Evolutionary conservation across 2,113 vertebrate genomes (phyloP).

Genomic region (Engystomops pustulosus): DNA sequence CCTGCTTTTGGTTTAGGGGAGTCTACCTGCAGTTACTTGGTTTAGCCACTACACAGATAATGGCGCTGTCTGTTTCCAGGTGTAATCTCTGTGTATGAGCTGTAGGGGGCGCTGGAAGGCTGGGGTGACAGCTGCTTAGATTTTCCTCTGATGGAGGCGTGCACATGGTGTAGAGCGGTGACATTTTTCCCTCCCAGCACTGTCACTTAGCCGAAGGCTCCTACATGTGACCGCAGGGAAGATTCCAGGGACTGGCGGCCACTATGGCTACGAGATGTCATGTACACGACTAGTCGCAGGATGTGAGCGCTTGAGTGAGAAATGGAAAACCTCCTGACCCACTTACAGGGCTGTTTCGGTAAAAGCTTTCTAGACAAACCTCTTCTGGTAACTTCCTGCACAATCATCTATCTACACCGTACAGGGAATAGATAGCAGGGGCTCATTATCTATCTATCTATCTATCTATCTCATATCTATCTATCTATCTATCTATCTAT

Average conservation of each 20-base stretch:
- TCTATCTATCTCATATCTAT: background rate
- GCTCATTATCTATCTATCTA: too few species aligned
- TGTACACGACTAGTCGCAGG: background rate
- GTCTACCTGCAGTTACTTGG: too few species aligned
- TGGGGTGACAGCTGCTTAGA: background rate
- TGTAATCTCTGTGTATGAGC: too few species aligned
- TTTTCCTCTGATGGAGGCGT: background rate
- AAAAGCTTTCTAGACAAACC: conserved; percentile 22
- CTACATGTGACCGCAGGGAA: conserved; percentile 13
- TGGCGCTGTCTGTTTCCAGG: too few species aligned
- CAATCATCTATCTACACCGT: background rate
- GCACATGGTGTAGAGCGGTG: background rate
- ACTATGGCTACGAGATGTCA: background rate
- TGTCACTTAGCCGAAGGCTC: background rate
- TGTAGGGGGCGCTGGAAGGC: background rate
- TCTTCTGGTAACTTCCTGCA: conserved; percentile 46
- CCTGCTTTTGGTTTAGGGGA: background rate
- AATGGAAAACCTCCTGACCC: conserved; percentile 40
- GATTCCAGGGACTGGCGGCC: conserved; percentile 7
- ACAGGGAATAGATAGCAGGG: background rate
- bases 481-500: background rate
- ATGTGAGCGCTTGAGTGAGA: conserved; percentile 24
- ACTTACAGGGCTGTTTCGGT: conserved; percentile 40
- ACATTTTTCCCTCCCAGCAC: background rate
- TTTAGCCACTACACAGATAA: too few species aligned